Base-by-base conservation (phyloP, 2,797 vertebrate species). In the Gymnoscopelus microlampas region DNA sequence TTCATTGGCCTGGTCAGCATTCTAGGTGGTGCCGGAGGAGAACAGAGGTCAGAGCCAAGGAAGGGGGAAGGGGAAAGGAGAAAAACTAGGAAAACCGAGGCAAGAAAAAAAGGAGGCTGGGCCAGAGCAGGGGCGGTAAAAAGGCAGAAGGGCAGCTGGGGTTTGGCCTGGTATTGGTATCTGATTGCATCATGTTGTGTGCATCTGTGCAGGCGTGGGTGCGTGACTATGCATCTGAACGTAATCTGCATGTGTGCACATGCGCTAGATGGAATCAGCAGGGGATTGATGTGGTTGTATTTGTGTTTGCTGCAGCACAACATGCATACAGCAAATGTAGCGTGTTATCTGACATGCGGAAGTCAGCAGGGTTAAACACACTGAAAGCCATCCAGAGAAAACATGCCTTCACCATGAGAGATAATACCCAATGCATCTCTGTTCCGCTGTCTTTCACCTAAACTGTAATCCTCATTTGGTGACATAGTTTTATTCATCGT, bases 181-280 rank as follows among this genome's bases (percentile, higher is more conserved):
- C 60, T 3, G 32, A 68, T 92, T 92, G 87, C 89, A 84, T 92
- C 90, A 89, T 7, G 39, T 39, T 39, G 74, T 59, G 62, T 15
- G 51, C n/a, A 15, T 57, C 23, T 9, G 29, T 26, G 58, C 53
- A 58, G 7, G 23, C 72, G 60, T 49, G 53, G 5, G 1, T n/a
- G 54, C 47, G 68, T 57, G 60, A 60, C 5, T 26, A 3, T 53
- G 9, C n/a, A 44, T 60, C 66, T 49, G 73, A 48, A 6, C 39
- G 39, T 39, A 6, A 39, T 39, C 39, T 44, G 58, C 11, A n/a
- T 39, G 57, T 49, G 9, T 48, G 60, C 23, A 24, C 23, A 68
- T 56, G 48, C 80, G 78, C 77, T 84, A 82, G 63, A 70, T 67
- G 61, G 65, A 76, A 59, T 78, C 58, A n/a, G 66, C 76, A 47